Evolutionary conservation across 1,140 invertebrate genomes (phyloP).

Genomic region (Anadara kagoshimensis): DNA sequence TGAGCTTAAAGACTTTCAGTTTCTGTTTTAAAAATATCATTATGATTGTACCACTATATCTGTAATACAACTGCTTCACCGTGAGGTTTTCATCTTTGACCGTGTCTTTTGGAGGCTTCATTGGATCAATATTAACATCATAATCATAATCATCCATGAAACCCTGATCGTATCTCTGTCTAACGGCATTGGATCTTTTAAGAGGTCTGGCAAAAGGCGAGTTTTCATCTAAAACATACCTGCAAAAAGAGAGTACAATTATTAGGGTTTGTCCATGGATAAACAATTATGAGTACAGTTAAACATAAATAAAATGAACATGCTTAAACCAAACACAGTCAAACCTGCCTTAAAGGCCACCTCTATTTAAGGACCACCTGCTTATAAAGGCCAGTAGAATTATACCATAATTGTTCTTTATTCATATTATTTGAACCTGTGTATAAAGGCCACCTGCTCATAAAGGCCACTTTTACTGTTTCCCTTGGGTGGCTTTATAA

Average conservation of each 20-base stretch:
- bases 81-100: constrained; percentile 63
- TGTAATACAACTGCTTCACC: constrained; percentile 56
- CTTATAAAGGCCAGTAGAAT: too few relatives aligned
- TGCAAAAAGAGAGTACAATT: constrained; percentile 20
- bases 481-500: too few relatives aligned
- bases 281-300: neutral
- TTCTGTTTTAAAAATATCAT: too few relatives aligned
- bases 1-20: too few relatives aligned
- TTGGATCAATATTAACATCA: constrained; percentile 26
- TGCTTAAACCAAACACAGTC: too few relatives aligned
- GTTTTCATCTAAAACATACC: constrained; percentile 64
- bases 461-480: too few relatives aligned
- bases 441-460: too few relatives aligned
- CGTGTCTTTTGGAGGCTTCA: constrained; percentile 55
- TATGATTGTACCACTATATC: constrained; percentile 58
- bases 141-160: constrained; percentile 39
- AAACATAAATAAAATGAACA: too few relatives aligned
- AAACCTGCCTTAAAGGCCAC: too few relatives aligned
- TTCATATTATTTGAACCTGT: too few relatives aligned
- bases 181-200: constrained; percentile 54
- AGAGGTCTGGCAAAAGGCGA: constrained; percentile 62
- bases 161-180: constrained; percentile 25
- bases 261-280: neutral
- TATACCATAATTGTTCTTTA: too few relatives aligned
- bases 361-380: too few relatives aligned